Percentiles rank a stretch among this genome's conserved stretches.
Conservation (phyloP, 2,888 invertebrate genomes). For the Eilema sororculum region DNA sequence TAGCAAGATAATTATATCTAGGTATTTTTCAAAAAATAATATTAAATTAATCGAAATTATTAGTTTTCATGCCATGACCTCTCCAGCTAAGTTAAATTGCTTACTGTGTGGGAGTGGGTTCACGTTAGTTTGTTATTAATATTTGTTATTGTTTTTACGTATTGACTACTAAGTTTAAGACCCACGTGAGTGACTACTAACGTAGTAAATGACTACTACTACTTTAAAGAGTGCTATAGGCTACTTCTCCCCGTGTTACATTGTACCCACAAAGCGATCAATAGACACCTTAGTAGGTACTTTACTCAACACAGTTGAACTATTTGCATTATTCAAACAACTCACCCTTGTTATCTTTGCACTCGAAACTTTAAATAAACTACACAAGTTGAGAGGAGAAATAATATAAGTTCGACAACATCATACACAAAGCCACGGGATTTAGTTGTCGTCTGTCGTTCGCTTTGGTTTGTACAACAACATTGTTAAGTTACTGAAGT, state of each 20-base stretch:
- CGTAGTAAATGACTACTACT: too few species aligned
- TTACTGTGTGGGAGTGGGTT: too few species aligned
- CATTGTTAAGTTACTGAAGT: conserved; percentile 57
- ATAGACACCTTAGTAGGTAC: conserved; percentile 7
- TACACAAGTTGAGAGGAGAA: conserved; percentile 68
- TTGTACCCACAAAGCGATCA: neutral
- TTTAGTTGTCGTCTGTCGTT: conserved; percentile 57
- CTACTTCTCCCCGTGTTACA: neutral
- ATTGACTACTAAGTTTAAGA: too few species aligned
- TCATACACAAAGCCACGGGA: conserved; percentile 55
- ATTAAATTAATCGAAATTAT: too few species aligned
- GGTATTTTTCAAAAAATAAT: too few species aligned
- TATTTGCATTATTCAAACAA: conserved; percentile 75
- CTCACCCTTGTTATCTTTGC: conserved; percentile 74
- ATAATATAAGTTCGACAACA: conserved; percentile 73
- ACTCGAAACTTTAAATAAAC: conserved; percentile 80
- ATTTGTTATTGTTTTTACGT: too few species aligned
- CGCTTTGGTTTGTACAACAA: conserved; percentile 55
- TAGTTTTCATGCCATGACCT: too few species aligned
- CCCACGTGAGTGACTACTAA: too few species aligned
- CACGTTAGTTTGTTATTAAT: too few species aligned
- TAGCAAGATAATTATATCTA: too few species aligned
- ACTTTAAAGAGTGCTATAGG: neutral
- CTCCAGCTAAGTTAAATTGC: too few species aligned
- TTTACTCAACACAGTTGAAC: conserved; percentile 29